These are phyloP conservation scores for Sycophila texana DNA, from an alignment of 2,888 invertebrate species.

Conservation along the genomic window DNA sequence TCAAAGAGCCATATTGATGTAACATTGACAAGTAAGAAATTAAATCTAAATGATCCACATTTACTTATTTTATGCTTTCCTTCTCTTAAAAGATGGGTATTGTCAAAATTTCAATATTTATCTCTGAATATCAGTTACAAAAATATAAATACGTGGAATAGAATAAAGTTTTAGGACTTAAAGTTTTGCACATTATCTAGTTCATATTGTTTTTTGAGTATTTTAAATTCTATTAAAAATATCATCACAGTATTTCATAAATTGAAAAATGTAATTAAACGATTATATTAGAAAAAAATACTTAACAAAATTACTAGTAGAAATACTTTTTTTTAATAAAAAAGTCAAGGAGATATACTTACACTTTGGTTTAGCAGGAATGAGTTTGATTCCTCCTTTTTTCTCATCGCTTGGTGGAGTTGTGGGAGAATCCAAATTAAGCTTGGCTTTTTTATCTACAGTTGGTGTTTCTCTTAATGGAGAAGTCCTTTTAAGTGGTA, in stretches of 20 bases:
- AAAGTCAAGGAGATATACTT: conserved; percentile 79
- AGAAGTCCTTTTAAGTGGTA: conserved; percentile 76
- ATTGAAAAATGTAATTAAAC: background rate
- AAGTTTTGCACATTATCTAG: background rate
- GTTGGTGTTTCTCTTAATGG: conserved; percentile 73
- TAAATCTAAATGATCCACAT: too few relatives aligned
- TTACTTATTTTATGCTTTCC: too few relatives aligned
- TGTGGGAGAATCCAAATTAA: conserved; percentile 69
- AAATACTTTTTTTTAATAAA: conserved; percentile 5
- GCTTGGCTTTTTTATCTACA: conserved; percentile 87
- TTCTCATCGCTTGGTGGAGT: conserved; percentile 78
- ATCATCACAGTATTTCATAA: background rate
- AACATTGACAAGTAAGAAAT: too few relatives aligned
- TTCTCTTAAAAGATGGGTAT: background rate
- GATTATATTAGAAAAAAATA: background rate
- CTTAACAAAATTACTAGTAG: background rate
- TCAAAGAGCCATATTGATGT: conserved; percentile 22
- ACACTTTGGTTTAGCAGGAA: conserved; percentile 93
- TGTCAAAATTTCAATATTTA: background rate
- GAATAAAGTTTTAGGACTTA: background rate
- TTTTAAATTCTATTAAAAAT: background rate
- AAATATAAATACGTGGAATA: conserved; percentile 8
- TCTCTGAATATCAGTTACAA: conserved; percentile 53
- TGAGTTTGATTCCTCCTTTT: conserved; percentile 89
- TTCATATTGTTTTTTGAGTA: background rate